Evolutionary conservation across 2,888 invertebrate genomes (phyloP), one percentile per base, ranked within the genome.

Genomic region (Drosophila parthenogenetica): DNA sequence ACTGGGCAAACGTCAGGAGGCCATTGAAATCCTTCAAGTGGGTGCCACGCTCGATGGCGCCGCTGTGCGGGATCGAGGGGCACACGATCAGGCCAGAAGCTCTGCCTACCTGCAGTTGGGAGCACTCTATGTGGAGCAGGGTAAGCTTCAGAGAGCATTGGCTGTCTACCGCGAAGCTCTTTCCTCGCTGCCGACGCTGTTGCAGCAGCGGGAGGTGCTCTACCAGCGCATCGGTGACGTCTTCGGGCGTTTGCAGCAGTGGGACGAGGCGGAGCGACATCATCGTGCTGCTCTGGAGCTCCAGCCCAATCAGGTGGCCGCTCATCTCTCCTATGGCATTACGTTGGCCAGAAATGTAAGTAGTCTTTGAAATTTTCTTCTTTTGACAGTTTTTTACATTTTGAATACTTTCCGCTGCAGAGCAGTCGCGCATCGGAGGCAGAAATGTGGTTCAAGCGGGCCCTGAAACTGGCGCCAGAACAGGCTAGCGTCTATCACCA

Each of bases 201-300:
- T 81, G 16, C 97, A 97, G 91, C 95, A 96, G 69, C 96, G 89
- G 0, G 90, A 90, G 58, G 79, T 90, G 16, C 77, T 90, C 64
- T 96, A 97, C 92, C 97, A 98, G 90, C 95, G 98, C 93, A 94
- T 98, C 76, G 97, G 98, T 3, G 98, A 98, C 92, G 96, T 97
- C 45, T 94, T 97, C 90, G 95, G 96, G 60, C 95, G 97, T 86
- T 93, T 97, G 83, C 96, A 97, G 84, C 95, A 96, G 87, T 95
- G 96, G 93, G 95, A 95, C 48, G 95, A 97, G 89, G 98, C 98
- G 1, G 98, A 98, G 92, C 93, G 95, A 79, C 98, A 97, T 95
- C 97, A 97, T 92, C 94, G 95, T 71, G 96, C 97, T 58, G 98
- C 98, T 1, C 93, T 98, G 59, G 94, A 95, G 65, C 94, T 94